These are phyloP conservation scores for Malurus melanocephalus DNA, from an alignment of 2,113 vertebrate genomes.

Conservation along the genomic window DNA sequence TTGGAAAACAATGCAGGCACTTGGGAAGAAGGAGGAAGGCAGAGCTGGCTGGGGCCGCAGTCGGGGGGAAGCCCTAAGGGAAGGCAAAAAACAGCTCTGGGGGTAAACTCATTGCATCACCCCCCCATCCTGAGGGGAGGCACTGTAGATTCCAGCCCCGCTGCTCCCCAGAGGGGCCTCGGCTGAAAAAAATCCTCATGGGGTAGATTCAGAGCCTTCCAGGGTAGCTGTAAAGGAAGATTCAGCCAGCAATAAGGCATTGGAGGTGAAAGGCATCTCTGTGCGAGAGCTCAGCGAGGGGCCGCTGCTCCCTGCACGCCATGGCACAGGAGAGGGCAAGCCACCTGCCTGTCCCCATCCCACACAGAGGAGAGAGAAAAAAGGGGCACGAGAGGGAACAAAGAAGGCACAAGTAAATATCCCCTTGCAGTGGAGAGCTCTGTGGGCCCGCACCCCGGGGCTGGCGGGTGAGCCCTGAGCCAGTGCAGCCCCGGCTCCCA, in stretches of 20 bases:
- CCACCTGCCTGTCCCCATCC: not conserved
- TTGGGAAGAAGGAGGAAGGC: slow-evolving; percentile 25
- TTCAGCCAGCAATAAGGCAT: slow-evolving; percentile 47
- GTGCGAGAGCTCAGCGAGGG: not conserved
- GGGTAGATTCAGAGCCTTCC: not conserved
- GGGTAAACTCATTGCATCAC: not conserved
- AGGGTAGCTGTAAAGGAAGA: not conserved
- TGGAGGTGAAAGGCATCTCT: not conserved
- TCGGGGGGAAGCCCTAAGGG: rapidly evolving
- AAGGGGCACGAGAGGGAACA: not conserved
- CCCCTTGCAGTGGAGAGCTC: slow-evolving; percentile 29
- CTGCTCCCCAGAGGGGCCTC: not conserved
- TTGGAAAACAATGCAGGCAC: slow-evolving; percentile 46
- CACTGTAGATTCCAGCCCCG: not conserved
- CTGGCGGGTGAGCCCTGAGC: slow-evolving; percentile 3
- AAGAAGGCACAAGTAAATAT: slow-evolving; percentile 51
- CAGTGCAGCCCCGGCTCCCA: slow-evolving; percentile 6
- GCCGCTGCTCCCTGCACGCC: not conserved
- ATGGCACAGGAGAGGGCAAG: not conserved
- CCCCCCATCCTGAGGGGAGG: not conserved
- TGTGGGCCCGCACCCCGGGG: not conserved
- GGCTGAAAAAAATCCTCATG: not conserved
- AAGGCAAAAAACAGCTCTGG: not conserved
- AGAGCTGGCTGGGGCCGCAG: not conserved
- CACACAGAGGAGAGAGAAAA: not conserved